Base-by-base conservation (phyloP, 1,140 invertebrate genomes). In the Asobara japonica region DNA sequence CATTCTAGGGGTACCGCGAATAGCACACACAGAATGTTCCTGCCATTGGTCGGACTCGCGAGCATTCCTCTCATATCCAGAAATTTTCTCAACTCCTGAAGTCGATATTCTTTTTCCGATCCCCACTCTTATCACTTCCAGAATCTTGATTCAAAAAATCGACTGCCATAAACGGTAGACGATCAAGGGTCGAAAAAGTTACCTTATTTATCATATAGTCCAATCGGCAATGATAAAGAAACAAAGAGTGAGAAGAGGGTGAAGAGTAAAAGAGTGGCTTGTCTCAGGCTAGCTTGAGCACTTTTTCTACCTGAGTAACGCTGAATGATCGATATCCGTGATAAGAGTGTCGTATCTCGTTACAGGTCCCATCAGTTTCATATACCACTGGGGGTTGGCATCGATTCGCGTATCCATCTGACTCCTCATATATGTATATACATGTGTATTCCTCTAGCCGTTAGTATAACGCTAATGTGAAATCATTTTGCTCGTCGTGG, bases 401-500 rank as follows among this genome's bases (percentile, higher is more conserved):
- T 56, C 51, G 51, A 56, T 56, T 56, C 51, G 20, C 25, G 51
- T 56, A 56, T 56, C 51, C 51, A 56, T 27, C 22, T 56, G 62
- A 20, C 30, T 36, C 22, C 22, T 22, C n/a, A 56, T 56, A 38
- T 65, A 65, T 38, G n/a, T 65, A 65, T 18, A 65, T 27, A 56
- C 16, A 56, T 25, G 48, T 56, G 16, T 38, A 13, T 18, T 10
- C 22, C 22, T 18, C 30, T 33, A 65, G 30, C 18, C 3, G n/a
- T 16, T 18, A 27, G 18, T 13, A 56, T 18, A 18, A 56, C 51
- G 22, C 51, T 64, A 64, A 30, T 36, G 29, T n/a, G 18, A 11
- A 36, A 64, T 64, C 61, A 64, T 64, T 64, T 64, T 56, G 72
- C 77, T 76, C 73, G 75, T 79, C 76, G 76, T 74, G 75, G 73